phyloP scores from a whole-genome alignment of 2,113 vertebrate genomes.

The Lepus americanus region DNA sequence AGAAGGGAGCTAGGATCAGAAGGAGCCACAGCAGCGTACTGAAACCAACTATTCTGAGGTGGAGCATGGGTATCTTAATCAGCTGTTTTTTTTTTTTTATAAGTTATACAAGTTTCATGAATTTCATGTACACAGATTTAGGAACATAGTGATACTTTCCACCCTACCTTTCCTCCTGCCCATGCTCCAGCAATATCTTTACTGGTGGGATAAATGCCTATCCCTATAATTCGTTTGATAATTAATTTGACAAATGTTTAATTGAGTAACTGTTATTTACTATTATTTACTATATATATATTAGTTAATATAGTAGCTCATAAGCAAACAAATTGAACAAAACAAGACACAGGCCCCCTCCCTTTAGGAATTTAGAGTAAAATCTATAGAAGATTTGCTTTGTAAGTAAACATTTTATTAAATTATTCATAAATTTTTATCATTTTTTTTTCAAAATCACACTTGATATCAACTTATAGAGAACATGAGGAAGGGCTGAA shows the following conservation, averaged over 20 bases:
- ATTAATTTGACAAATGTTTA: background rate
- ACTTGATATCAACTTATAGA: background rate
- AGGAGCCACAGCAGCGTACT: no score
- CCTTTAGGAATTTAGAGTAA: background rate
- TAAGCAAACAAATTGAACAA: background rate
- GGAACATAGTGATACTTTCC: no score
- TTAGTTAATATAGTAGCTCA: background rate
- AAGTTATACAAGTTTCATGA: no score
- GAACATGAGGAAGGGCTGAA: background rate
- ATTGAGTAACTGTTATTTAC: background rate
- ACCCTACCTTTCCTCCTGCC: no score
- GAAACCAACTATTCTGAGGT: no score
- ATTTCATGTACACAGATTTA: no score
- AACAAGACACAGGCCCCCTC: background rate
- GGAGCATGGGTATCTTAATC: no score
- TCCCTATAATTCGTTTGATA: background rate
- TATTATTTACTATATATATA: background rate
- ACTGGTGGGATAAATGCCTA: no score
- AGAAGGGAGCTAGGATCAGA: no score
- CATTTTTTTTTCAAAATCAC: background rate
- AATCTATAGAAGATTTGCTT: background rate
- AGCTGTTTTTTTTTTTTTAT: no score
- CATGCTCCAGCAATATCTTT: no score
- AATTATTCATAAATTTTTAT: background rate
- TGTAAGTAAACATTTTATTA: slow-evolving; percentile 3